These are phyloP conservation scores for Micropoecilia bifurca DNA, from an alignment of 2,797 vertebrate genomes.

Conservation along the genomic window DNA sequence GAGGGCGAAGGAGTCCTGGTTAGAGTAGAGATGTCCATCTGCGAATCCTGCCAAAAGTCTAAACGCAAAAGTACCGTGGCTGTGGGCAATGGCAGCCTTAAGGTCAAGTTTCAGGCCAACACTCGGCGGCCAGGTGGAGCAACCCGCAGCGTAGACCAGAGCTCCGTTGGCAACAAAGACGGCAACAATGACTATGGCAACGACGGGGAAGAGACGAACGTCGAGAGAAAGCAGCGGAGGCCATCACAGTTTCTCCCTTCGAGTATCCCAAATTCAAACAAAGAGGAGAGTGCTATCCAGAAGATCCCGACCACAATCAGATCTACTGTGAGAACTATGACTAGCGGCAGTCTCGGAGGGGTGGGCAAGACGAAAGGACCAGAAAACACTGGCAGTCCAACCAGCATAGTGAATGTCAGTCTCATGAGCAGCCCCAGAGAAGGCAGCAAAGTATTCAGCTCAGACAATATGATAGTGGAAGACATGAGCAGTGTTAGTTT, in stretches of 20 bases:
- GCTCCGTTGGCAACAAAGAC: constrained; percentile 43
- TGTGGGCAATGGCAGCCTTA: constrained; percentile 85
- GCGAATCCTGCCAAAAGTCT: constrained; percentile 90
- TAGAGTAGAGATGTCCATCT: constrained; percentile 89
- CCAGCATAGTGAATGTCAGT: constrained; percentile 59
- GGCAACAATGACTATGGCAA: constrained; percentile 72
- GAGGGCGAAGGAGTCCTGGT: constrained; percentile 89
- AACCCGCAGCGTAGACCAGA: constrained; percentile 55
- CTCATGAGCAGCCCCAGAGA: constrained; percentile 64
- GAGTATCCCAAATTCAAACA: constrained; percentile 77
- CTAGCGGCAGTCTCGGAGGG: constrained; percentile 76
- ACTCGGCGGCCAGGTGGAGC: constrained; percentile 45
- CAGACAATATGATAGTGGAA: constrained; percentile 67
- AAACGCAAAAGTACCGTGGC: constrained; percentile 91
- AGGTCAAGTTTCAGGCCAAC: constrained; percentile 85
- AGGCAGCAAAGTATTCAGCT: constrained; percentile 56
- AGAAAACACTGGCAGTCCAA: constrained; percentile 57
- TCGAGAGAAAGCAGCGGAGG: constrained; percentile 63
- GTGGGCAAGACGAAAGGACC: constrained; percentile 60
- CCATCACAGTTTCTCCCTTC: constrained; percentile 53
- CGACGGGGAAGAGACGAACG: constrained; percentile 64
- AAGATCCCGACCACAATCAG: constrained; percentile 83
- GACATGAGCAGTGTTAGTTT: constrained; percentile 63
- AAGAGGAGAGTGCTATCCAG: constrained; percentile 77
- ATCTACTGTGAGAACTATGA: constrained; percentile 77